These are phyloP conservation scores for Hypselothyrea guttata DNA, from an alignment of 2,888 invertebrate genomes.

Conservation along the genomic window DNA sequence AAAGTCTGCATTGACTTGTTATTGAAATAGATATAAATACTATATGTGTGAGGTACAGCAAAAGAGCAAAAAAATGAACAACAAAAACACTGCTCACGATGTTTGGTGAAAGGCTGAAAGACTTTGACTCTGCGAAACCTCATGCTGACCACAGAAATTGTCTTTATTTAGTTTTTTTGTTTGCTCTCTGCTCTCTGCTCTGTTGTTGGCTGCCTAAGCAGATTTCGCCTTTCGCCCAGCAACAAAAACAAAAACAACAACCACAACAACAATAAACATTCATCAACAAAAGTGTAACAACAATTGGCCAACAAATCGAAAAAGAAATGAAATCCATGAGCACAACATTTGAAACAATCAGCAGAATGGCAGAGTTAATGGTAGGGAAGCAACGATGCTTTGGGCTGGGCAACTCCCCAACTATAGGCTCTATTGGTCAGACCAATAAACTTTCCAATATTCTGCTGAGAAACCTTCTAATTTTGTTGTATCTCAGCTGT, in stretches of 20 bases:
- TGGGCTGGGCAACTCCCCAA: too few species aligned
- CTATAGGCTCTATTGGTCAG: conserved; percentile 1
- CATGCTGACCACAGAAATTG: conserved; percentile 41
- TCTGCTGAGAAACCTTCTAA: conserved; percentile 16
- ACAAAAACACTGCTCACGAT: neutral
- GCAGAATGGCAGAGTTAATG: neutral
- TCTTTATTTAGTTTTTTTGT: conserved; percentile 15
- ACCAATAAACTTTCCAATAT: conserved; percentile 19
- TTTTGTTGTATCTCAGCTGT: conserved; percentile 27
- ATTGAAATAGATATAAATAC: conserved; percentile 4
- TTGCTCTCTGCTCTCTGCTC: conserved; percentile 1
- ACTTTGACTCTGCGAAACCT: conserved; percentile 17
- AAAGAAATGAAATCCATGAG: conserved; percentile 20
- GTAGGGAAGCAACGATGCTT: too few species aligned
- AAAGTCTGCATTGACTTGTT: neutral
- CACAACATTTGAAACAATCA: conserved; percentile 29
- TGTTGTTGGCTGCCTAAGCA: conserved; percentile 11
- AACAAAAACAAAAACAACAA: conserved; percentile 14
- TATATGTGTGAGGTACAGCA: neutral
- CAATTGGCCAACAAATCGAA: conserved; percentile 54
- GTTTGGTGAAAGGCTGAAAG: conserved; percentile 46
- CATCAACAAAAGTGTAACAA: conserved; percentile 56
- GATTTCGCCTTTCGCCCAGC: conserved; percentile 49
- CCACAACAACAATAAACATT: conserved; percentile 32
- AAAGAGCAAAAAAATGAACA: neutral